Evolutionary conservation across 2,113 vertebrate species (phyloP), one percentile per base, ranked within the genome.

Genomic region (Cinclus mexicanus): DNA sequence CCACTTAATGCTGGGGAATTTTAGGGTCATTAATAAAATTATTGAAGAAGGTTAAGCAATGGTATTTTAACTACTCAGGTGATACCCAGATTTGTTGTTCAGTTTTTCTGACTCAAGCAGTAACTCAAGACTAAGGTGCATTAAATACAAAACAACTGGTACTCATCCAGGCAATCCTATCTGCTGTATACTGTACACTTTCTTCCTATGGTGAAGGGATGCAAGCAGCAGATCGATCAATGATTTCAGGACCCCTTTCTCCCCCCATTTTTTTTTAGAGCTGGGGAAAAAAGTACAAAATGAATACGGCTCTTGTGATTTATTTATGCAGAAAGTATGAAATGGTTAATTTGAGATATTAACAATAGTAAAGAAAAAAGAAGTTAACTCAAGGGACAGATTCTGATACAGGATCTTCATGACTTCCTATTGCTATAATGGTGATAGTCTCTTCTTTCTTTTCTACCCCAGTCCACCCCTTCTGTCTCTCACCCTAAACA

Each of bases 211-310:
- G 22, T 26, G 12, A 93, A 91, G 17, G n/a, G n/a, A 81, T 53
- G 25, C 0, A 6, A 91, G 29, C 10, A 79, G n/a, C 19, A 87
- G 35, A 55, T 50, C 20, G 47, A 75, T 22, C 29, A 72, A 25
- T 21, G 6, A 64, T 49, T 77, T 87, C 35, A 63, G 14, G 63
- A 6, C 1, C 11, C 11, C 4, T 11, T 5, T 5, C 14, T 11
- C 24, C 7, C 11, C 1, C 2, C 35, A 37, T 0, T 1, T 0
- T 6, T 18, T 49, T 63, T 68, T 7, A 5, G 35, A 52, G 10
- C 23, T 74, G 23, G 9, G 33, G 4, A 8, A 65, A 78, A 33
- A 70, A 26, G 10, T 20, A 52, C 3, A 4, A 69, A 47, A 74
- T 50, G 1, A 89, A 69, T 13, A 8, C 8, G 10, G 7, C 59